phyloP scores from a whole-genome alignment of 2,888 invertebrate species.

The Amaurobius ferox region DNA sequence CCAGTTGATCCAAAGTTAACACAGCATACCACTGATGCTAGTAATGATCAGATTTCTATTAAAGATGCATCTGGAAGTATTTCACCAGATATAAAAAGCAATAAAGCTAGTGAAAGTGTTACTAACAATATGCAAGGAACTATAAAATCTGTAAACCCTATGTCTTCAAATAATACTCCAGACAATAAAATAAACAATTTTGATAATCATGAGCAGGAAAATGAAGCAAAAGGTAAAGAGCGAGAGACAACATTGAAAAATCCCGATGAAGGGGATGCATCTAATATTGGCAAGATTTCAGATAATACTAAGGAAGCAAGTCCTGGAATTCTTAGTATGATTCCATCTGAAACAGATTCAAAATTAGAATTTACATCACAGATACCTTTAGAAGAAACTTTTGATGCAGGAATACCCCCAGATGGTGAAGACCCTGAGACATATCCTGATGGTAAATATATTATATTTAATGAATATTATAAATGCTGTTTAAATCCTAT shows the following conservation, averaged over 20 bases:
- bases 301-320: not conserved
- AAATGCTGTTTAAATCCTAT: no score
- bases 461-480: no score
- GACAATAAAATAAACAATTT: not conserved
- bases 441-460: no score
- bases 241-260: not conserved
- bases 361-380: not conserved
- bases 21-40: no score
- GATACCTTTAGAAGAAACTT: not conserved
- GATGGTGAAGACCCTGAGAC: not conserved
- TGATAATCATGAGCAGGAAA: not conserved
- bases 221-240: not conserved
- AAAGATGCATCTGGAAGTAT: no score
- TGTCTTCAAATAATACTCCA: not conserved
- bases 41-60: no score
- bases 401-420: not conserved
- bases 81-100: no score
- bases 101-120: no score
- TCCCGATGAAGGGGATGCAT: not conserved
- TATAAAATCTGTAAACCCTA: not conserved
- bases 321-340: not conserved
- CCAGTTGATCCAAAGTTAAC: no score
- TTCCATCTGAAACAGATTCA: not conserved
- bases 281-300: no score
- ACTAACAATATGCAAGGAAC: no score